A percentile compares a stretch with the other conserved stretches of the same genome.
Conservation (phyloP, 1,140 invertebrate genomes). For the Microplitis mediator region DNA sequence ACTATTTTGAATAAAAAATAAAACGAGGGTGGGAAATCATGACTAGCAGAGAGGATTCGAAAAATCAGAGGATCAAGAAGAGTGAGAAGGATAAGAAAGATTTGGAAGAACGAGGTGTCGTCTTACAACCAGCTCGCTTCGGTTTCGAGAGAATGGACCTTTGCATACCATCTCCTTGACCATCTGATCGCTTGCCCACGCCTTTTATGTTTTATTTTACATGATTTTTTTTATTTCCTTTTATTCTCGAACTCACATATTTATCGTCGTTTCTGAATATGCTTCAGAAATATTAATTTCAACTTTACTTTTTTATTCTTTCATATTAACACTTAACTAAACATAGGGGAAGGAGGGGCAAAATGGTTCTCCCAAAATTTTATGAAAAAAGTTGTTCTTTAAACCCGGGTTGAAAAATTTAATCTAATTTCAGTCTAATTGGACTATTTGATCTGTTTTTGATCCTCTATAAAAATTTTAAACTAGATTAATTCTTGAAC, state of each 20-base stretch:
- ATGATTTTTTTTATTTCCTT: conserved; percentile 41
- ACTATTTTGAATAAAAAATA: conserved; percentile 9
- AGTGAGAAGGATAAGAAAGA: conserved; percentile 37
- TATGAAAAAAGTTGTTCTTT: no score
- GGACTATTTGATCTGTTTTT: no score
- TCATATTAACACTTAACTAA: no score
- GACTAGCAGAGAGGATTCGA: background rate
- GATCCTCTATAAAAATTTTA: no score
- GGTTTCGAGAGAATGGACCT: conserved; percentile 59
- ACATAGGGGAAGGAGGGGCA: no score
- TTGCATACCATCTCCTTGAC: conserved; percentile 63
- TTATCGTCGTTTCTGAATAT: conserved; percentile 33
- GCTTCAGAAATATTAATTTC: background rate
- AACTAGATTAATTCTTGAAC: no score
- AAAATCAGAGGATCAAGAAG: background rate
- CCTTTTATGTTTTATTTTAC: conserved; percentile 41
- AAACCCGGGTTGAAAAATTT: no score
- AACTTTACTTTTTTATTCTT: no score
- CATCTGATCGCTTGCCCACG: conserved; percentile 49
- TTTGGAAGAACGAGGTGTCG: conserved; percentile 58
- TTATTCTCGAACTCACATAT: conserved; percentile 32
- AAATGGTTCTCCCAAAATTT: no score
- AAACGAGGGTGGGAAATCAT: background rate
- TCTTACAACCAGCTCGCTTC: conserved; percentile 63
- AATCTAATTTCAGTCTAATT: no score